phyloP scores from a whole-genome alignment of 2,113 vertebrate species.

The Cynopterus brachyotis region DNA sequence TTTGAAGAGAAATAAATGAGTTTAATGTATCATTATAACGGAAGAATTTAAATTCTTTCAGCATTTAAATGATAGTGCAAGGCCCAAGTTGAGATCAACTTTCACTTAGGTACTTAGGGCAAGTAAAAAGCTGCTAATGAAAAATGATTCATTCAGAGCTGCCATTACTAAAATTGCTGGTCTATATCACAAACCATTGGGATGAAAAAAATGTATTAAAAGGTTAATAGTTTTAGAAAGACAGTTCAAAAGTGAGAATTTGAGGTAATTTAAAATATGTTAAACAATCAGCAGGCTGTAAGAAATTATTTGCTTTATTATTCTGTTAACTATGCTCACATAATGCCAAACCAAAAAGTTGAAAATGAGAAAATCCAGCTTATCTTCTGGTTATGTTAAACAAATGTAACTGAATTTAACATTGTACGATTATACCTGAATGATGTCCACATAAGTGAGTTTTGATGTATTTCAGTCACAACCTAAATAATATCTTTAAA shows the following conservation, averaged over 20 bases:
- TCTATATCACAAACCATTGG: background rate
- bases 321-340: background rate
- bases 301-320: slow-evolving; percentile 53
- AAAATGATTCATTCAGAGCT: slow-evolving; percentile 67
- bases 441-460: background rate
- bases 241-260: slow-evolving; percentile 49
- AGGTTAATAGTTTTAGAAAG: slow-evolving; percentile 44
- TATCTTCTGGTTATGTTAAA: slow-evolving; percentile 14
- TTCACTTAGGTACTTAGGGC: slow-evolving; percentile 26
- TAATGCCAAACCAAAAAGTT: background rate
- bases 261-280: slow-evolving; percentile 37
- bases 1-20: slow-evolving; percentile 71
- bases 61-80: slow-evolving; percentile 41
- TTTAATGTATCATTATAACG: slow-evolving; percentile 52
- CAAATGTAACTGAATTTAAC: slow-evolving; percentile 22
- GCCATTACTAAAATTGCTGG: slow-evolving; percentile 31
- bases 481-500: background rate
- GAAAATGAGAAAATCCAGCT: slow-evolving; percentile 28
- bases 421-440: background rate
- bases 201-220: slow-evolving; percentile 44
- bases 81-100: slow-evolving; percentile 51
- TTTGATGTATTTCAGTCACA: background rate
- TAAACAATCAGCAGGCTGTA: slow-evolving; percentile 6
- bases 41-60: slow-evolving; percentile 57
- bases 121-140: slow-evolving; percentile 53